A percentile compares a stretch with the other conserved stretches of the same genome.
phyloP scores from a whole-genome alignment of 2,797 vertebrate genomes.

The Pseudopleuronectes americanus region DNA sequence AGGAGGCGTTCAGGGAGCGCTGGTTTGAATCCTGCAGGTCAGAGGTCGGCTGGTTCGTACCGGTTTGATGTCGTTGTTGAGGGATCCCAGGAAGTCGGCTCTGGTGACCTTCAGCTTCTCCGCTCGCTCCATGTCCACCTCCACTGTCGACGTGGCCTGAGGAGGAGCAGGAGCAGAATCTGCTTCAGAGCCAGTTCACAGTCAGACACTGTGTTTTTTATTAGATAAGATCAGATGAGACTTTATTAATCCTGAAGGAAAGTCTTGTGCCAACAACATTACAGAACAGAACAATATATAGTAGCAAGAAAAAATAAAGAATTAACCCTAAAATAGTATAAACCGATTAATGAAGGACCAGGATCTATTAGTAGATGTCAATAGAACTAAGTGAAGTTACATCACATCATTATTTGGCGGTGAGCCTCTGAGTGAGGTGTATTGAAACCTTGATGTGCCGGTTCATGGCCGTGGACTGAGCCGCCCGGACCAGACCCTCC shows the following conservation, averaged over 20 bases:
- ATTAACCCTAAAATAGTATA: too few relatives aligned
- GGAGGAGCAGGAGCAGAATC: slow-evolving; percentile 5
- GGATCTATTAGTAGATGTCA: too few relatives aligned
- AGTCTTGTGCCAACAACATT: too few relatives aligned
- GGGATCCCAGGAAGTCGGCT: slow-evolving; percentile 91
- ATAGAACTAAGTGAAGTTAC: not conserved
- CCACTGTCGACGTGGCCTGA: slow-evolving; percentile 95
- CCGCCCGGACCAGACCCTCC: slow-evolving; percentile 95
- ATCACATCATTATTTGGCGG: too few relatives aligned
- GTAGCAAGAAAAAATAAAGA: too few relatives aligned
- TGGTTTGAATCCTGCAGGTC: not conserved
- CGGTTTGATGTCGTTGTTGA: slow-evolving; percentile 98
- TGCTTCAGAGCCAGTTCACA: too few relatives aligned
- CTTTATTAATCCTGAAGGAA: too few relatives aligned
- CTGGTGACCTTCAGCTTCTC: slow-evolving; percentile 94
- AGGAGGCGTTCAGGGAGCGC: not conserved
- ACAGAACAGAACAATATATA: too few relatives aligned
- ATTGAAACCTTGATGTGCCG: slow-evolving; percentile 94
- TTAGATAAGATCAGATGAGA: too few relatives aligned
- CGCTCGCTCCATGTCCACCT: slow-evolving; percentile 97
- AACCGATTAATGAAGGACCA: too few relatives aligned
- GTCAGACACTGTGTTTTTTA: too few relatives aligned
- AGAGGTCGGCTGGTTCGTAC: slow-evolving; percentile 74
- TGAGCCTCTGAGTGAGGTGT: too few relatives aligned
- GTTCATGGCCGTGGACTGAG: slow-evolving; percentile 99